phyloP scores from a whole-genome alignment of 2,888 invertebrate genomes.

The Drosophila neoperkinsi region DNA sequence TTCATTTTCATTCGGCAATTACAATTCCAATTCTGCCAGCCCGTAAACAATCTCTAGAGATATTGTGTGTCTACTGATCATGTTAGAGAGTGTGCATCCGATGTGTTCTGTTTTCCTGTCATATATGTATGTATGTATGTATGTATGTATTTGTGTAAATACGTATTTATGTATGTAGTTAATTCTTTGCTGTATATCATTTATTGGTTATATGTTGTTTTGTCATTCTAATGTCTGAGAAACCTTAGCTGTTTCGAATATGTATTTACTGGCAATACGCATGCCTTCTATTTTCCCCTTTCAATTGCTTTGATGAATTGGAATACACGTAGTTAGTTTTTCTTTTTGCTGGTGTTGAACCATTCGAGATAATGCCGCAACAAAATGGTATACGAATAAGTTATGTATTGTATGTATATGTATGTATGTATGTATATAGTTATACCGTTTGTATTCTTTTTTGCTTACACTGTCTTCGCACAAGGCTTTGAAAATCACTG shows the following conservation, averaged over 20 bases:
- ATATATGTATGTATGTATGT: constrained; percentile 4
- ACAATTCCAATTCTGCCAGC: constrained; percentile 38
- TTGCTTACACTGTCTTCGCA: constrained; percentile 35
- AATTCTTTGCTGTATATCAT: constrained; percentile 51
- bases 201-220: constrained; percentile 43
- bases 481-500: constrained; percentile 19
- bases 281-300: constrained; percentile 55
- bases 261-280: constrained; percentile 54
- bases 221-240: constrained; percentile 50
- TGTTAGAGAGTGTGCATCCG: constrained; percentile 37
- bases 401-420: constrained; percentile 21
- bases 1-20: constrained; percentile 26
- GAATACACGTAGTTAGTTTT: constrained; percentile 74
- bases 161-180: constrained; percentile 36
- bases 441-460: constrained; percentile 24
- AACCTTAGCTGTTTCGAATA: constrained; percentile 79
- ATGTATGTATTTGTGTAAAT: constrained; percentile 17
- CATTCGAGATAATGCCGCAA: constrained; percentile 59
- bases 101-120: constrained; percentile 5
- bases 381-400: constrained; percentile 40
- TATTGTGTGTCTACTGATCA: constrained; percentile 62
- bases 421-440: constrained; percentile 25
- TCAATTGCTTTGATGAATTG: constrained; percentile 80
- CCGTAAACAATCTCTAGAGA: constrained; percentile 47
- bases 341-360: constrained; percentile 36